Conservation (phyloP, 1,140 invertebrate species). For the Teleogryllus occipitalis region DNA sequence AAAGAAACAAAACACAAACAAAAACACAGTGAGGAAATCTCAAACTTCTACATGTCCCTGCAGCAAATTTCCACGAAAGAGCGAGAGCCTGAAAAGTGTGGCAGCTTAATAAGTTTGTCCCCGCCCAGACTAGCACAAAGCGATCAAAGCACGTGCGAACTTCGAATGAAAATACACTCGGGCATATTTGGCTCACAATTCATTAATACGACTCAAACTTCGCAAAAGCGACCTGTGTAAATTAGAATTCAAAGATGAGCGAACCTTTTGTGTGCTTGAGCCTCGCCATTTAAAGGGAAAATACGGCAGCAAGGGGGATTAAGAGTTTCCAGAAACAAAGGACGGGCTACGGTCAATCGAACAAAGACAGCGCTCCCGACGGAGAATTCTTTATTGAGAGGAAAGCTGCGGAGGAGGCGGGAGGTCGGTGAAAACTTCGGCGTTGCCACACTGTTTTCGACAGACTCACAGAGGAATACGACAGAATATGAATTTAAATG, state of each 20-base stretch:
- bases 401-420: not conserved
- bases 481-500: not conserved
- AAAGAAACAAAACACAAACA: not conserved
- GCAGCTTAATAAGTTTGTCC: not conserved
- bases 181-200: not conserved
- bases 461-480: not conserved
- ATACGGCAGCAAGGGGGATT: not conserved
- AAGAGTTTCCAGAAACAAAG: not conserved
- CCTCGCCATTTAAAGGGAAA: not conserved
- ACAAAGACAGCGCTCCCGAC: not conserved
- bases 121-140: not conserved
- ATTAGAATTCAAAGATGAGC: constrained; percentile 5
- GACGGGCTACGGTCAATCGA: not conserved
- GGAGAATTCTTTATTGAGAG: not conserved
- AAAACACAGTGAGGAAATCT: not conserved
- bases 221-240: not conserved
- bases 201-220: not conserved
- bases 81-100: not conserved
- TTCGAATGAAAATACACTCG: not conserved
- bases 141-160: not conserved
- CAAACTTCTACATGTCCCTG: not conserved
- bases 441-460: not conserved
- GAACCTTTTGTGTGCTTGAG: not conserved
- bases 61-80: not conserved
- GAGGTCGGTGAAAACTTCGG: not conserved